Percentiles rank a stretch among this genome's conserved stretches.
phyloP scores from a whole-genome alignment of 2,113 vertebrate genomes.

The Polypterus bichir region DNA sequence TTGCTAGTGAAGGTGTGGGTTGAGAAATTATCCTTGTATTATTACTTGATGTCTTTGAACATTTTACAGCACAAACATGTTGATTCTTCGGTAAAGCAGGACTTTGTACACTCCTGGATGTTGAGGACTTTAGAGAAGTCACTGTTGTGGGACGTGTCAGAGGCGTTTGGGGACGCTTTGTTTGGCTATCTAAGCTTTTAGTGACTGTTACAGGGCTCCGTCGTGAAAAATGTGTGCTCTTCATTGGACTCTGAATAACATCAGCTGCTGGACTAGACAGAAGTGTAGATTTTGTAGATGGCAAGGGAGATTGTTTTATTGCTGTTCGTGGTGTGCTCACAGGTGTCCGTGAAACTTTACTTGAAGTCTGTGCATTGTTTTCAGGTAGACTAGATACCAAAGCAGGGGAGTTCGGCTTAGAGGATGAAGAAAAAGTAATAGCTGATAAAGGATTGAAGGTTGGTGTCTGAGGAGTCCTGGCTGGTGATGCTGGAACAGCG shows the following conservation, averaged over 20 bases:
- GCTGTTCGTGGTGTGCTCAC: conserved; percentile 36
- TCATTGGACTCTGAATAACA: conserved; percentile 24
- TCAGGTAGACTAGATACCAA: conserved; percentile 11
- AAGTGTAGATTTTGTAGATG: conserved; percentile 15
- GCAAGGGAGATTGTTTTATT: conserved; percentile 14
- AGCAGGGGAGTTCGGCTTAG: conserved; percentile 30
- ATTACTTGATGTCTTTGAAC: conserved; percentile 40
- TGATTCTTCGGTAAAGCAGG: conserved; percentile 25
- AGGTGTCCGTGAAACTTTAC: conserved; percentile 35
- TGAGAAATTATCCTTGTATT: conserved; percentile 10
- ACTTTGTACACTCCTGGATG: conserved; percentile 25
- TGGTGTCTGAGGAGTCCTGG: conserved; percentile 45
- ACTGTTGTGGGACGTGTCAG: conserved; percentile 25
- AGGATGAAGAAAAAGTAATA: conserved; percentile 49
- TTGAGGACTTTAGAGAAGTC: conserved; percentile 24
- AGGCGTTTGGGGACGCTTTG: conserved; percentile 36
- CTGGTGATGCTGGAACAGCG: conserved; percentile 20
- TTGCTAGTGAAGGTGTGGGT: conserved; percentile 21
- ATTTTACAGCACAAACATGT: conserved; percentile 49
- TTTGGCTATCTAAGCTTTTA: conserved; percentile 10
- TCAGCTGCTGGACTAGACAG: not conserved
- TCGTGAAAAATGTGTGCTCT: conserved; percentile 15
- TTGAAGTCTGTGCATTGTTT: conserved; percentile 33
- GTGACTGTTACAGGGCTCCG: conserved; percentile 20
- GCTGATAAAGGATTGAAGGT: conserved; percentile 79